phyloP scores from a whole-genome alignment of 2,113 vertebrate species.

The Laticauda colubrina region DNA sequence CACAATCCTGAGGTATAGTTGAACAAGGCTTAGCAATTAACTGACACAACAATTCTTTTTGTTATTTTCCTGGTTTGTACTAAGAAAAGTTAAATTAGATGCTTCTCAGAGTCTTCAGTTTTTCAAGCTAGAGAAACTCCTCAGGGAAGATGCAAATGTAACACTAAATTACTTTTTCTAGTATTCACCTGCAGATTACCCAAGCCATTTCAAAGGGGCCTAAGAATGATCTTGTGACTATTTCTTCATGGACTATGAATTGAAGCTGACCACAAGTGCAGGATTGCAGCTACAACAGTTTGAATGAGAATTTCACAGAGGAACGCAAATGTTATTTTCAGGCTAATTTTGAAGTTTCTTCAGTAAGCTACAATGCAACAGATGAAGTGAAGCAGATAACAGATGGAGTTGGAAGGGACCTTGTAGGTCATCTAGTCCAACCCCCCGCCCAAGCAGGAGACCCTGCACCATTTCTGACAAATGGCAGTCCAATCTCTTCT shows the following conservation, averaged over 20 bases:
- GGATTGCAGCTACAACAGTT: constrained; percentile 84
- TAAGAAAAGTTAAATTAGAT: neutral
- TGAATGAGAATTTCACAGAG: constrained; percentile 67
- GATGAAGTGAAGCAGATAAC: too few relatives aligned
- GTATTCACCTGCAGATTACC: constrained; percentile 60
- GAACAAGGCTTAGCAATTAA: neutral
- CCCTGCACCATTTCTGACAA: too few relatives aligned
- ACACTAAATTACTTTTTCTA: neutral
- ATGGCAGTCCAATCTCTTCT: too few relatives aligned
- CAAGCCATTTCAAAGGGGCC: constrained; percentile 68
- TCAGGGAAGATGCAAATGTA: neutral
- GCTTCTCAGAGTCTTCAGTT: neutral
- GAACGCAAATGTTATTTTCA: constrained; percentile 65
- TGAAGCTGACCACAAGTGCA: constrained; percentile 82
- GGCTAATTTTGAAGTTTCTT: neutral
- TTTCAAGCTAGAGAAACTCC: neutral
- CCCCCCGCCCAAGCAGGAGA: too few relatives aligned
- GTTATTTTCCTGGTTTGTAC: neutral
- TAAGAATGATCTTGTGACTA: constrained; percentile 84
- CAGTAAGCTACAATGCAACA: neutral
- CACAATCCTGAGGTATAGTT: neutral
- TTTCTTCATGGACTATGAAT: constrained; percentile 90
- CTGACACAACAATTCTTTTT: neutral
- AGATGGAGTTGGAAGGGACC: too few relatives aligned
- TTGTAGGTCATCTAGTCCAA: too few relatives aligned